Percentiles rank a stretch among this genome's conserved stretches.
Conservation (phyloP, 2,113 vertebrate species). For the Pluvialis apricaria region DNA sequence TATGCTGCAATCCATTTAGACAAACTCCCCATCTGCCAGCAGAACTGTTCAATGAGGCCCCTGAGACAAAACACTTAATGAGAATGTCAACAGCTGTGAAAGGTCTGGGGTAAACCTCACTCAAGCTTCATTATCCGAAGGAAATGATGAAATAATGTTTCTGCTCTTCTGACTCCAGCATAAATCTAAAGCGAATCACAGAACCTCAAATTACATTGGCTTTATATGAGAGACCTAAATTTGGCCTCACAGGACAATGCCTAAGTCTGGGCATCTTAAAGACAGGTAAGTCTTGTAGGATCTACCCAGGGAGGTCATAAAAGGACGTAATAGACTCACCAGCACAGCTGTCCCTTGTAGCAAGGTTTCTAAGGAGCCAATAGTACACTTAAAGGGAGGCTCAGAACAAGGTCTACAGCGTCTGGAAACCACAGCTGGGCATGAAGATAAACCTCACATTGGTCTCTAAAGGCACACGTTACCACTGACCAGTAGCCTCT, state of each 20-base stretch:
- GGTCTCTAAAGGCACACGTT: background rate
- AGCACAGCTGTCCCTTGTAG: background rate
- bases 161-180: background rate
- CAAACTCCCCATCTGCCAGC: background rate
- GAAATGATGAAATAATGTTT: background rate
- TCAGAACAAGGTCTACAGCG: background rate
- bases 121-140: background rate
- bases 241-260: background rate
- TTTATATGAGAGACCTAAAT: background rate
- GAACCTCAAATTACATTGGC: background rate
- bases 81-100: constrained; percentile 40
- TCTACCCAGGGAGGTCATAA: background rate
- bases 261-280: background rate
- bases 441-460: background rate
- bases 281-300: background rate
- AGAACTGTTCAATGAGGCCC: background rate
- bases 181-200: background rate
- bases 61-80: background rate
- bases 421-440: background rate
- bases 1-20: background rate
- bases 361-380: background rate
- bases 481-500: background rate
- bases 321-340: background rate
- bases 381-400: background rate
- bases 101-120: background rate